Evolutionary conservation across 2,888 invertebrate species (phyloP), one percentile per base, ranked within the genome.

Genomic region (Mayetiola destructor): DNA sequence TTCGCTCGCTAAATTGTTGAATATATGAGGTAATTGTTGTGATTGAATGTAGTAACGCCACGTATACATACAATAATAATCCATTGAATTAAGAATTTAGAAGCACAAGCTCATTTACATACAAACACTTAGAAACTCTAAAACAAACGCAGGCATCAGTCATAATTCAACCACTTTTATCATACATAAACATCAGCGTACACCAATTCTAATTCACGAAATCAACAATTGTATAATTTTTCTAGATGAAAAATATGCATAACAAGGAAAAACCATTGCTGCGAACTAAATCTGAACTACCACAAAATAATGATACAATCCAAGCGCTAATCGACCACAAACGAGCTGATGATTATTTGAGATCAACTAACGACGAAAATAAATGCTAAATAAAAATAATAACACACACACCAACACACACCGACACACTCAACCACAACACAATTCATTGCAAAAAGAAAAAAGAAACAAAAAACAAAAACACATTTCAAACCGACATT

Each of bases 211-310:
- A n/a, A n/a, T n/a, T n/a, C n/a, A n/a, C n/a, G n/a, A n/a, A n/a
- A n/a, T n/a, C n/a, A n/a, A n/a, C 12, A 20, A 32, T 32, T 54
- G 35, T 54, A 32, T 35, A 14, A 54, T 54, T 35, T 40, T 55
- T 48, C 14, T 21, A 55, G 55, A 55, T 55, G 35, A 30, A 35
- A 23, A 56, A 56, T 39, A 56, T 56, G 36, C 56, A 40, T 29
- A 55, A 55, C 37, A 84, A 81, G 77, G 88, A 80, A 71, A 89
- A 89, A 75, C 92, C 92, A 56, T 77, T 95, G 64, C 79, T 95
- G 62, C 84, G 94, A 73, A 86, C 92, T 74, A 95, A 95, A 77
- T 94, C 93, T 16, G 93, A 96, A 73, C 77, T 96, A 69, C 95
- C 95, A 53, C 90, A 92, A 67, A 95, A 96, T 76, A 81, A 87